Evolutionary conservation across 1,140 invertebrate species (phyloP), one percentile per base, ranked within the genome.

Genomic region (Ptiloglossa arizonensis): DNA sequence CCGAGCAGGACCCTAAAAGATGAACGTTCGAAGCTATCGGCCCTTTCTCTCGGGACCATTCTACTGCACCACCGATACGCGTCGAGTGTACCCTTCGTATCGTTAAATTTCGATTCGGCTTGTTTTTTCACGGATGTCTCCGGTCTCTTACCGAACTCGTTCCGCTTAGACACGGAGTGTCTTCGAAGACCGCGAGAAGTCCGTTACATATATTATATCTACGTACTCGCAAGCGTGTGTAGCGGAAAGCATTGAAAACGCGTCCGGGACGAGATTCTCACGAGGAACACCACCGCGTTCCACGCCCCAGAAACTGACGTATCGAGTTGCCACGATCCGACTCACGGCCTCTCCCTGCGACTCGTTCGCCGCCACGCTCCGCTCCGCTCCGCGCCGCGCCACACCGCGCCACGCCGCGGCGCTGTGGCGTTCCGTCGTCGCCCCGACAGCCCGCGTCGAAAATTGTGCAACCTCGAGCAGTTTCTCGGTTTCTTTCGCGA

Each of bases 251-350:
- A 70, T 63, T 70, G 15, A 48, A 74, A 82, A 83, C 70, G 74
- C 82, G 80, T 79, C 71, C 70, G 64, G 29, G 76, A 75, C 60
- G 22, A 48, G 81, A 83, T 83, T 84, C 82, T 80, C 81, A 75
- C 66, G 81, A 66, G 56, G 69, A 62, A 81, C 78, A 69, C 68
- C 32, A 60, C n/a, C n/a, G n/a, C 46, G 74, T 72, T 83, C 66
- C 70, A 84, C 82, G 81, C 76, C 66, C 81, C 60, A 80, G 81
- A 83, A 83, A 83, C 76, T 44, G 74, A 80, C 81, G 81, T 83
- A 83, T 80, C 82, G 54, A 66, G 82, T 84, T 84, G 54, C 70
- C 82, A 75, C 66, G 82, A 84, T 80, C 71, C 52, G 59, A 56
- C 73, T 44, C 41, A 19, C 5, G 41, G 44, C 74, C 73, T 60